phyloP scores from a whole-genome alignment of 2,888 invertebrate species.

The Himalopsyche anomala region DNA sequence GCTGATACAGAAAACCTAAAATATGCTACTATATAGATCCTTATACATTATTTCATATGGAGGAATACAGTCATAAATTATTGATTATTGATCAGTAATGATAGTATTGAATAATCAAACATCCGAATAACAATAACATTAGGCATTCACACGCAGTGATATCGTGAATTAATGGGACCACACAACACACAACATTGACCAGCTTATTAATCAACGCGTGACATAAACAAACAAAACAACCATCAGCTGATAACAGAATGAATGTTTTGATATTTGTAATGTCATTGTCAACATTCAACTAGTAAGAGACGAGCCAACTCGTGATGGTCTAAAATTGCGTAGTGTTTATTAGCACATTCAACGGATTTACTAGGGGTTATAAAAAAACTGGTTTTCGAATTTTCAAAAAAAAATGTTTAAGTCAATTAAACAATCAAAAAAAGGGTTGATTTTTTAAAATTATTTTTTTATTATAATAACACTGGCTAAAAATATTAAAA shows the following conservation, averaged over 20 bases:
- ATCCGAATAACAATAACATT: not conserved
- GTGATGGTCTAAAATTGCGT: not conserved
- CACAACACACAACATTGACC: conserved; percentile 12
- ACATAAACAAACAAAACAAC: conserved; percentile 17
- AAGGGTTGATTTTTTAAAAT: no score
- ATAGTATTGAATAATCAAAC: not conserved
- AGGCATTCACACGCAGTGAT: not conserved
- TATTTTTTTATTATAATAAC: no score
- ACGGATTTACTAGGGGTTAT: no score
- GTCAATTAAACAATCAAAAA: no score
- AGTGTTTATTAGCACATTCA: not conserved
- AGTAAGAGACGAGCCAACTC: not conserved
- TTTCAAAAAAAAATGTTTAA: no score
- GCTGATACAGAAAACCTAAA: no score
- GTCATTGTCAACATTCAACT: not conserved
- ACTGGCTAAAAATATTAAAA: no score
- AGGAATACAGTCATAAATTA: no score
- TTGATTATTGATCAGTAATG: no score
- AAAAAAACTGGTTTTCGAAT: no score
- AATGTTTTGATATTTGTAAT: not conserved
- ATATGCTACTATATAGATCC: no score
- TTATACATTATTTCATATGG: no score
- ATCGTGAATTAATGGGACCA: conserved; percentile 17
- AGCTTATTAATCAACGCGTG: conserved; percentile 9
- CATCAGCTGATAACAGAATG: conserved; percentile 8